phyloP scores from a whole-genome alignment of 2,113 vertebrate genomes.

The Setophaga coronata region DNA sequence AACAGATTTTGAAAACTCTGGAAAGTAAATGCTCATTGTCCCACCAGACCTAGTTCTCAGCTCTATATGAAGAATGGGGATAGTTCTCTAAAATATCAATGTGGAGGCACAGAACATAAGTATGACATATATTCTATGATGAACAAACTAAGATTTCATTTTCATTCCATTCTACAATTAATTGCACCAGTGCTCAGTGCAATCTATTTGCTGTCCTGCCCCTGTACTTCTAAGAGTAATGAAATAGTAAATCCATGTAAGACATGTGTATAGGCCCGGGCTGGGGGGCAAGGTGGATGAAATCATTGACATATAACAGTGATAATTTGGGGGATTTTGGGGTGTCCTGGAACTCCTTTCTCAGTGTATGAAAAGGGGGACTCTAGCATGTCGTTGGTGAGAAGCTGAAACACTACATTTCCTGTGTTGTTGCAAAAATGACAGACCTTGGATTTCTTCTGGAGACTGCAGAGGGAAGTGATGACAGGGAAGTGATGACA shows the following conservation, averaged over 20 bases:
- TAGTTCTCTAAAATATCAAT: not conserved
- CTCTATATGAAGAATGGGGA: not conserved
- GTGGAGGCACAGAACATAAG: not conserved
- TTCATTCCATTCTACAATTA: not conserved
- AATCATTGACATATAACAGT: not conserved
- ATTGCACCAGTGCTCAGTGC: not conserved
- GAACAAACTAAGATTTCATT: not conserved
- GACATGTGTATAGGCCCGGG: not conserved
- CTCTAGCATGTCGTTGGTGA: not conserved
- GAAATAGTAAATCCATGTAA: not conserved
- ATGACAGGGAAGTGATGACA: not conserved
- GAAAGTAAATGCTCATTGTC: not conserved
- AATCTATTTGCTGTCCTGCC: not conserved
- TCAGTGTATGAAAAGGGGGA: not conserved
- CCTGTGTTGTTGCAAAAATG: not conserved
- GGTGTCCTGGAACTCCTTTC: not conserved
- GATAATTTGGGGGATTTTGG: not conserved
- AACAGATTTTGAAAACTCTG: not conserved
- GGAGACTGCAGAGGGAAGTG: not conserved
- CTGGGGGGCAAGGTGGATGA: not conserved
- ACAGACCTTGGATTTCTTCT: not conserved
- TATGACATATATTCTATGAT: not conserved
- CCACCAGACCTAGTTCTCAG: not conserved
- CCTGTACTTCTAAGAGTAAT: not conserved
- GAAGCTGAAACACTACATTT: not conserved